Percentiles rank a stretch among this genome's conserved stretches.
These are phyloP conservation scores for Melanogrammus aeglefinus DNA, from an alignment of 2,797 vertebrate species.

Conservation along the genomic window DNA sequence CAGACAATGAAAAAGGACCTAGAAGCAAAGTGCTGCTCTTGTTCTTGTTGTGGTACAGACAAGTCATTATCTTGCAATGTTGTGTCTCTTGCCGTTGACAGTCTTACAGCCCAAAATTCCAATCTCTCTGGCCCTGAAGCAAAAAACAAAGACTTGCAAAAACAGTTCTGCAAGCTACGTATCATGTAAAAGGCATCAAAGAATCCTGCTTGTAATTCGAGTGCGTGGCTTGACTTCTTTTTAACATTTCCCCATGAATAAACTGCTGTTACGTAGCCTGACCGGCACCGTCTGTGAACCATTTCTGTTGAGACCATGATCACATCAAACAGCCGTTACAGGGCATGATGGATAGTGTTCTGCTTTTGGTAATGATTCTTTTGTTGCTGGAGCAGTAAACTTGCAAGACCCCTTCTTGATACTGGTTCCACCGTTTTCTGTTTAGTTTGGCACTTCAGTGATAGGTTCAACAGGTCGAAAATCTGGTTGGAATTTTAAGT, in stretches of 20 bases:
- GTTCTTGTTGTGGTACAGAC: conserved; percentile 17
- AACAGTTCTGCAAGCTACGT: not conserved
- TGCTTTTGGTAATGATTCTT: not conserved
- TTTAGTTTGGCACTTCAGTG: not conserved
- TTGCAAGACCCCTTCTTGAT: not conserved
- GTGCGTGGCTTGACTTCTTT: not conserved
- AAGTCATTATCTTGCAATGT: conserved; percentile 15
- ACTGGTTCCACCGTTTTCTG: not conserved
- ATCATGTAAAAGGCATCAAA: not conserved
- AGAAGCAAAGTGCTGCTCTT: conserved; percentile 16
- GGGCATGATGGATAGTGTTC: not conserved
- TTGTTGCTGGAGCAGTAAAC: not conserved
- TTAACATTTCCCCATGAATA: not conserved
- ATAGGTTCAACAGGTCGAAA: not conserved
- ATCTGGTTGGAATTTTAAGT: not conserved
- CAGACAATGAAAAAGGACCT: not conserved
- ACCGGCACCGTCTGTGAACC: not conserved
- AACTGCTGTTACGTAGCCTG: not conserved
- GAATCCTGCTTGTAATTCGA: not conserved
- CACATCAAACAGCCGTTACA: not conserved
- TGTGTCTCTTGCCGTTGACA: conserved; percentile 16
- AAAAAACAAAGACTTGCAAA: conserved; percentile 8
- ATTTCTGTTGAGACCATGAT: not conserved
- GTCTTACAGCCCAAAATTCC: conserved; percentile 20
- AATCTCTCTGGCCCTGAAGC: not conserved